Evolutionary conservation across 2,113 vertebrate species (phyloP).

Genomic region (Stegostoma tigrinum): DNA sequence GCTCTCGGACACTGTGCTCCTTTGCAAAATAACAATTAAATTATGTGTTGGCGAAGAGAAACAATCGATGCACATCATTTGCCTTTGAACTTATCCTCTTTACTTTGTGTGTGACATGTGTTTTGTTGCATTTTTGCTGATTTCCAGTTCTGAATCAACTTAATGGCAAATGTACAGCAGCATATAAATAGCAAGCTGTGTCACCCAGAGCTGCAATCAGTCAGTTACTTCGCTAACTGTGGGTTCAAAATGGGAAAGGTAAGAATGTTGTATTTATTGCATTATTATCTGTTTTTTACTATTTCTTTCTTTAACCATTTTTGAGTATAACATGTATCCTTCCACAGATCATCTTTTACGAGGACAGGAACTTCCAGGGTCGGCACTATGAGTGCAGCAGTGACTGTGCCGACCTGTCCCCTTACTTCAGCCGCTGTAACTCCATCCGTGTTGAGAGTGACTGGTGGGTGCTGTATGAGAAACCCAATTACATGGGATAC

Average conservation of each 20-base stretch:
- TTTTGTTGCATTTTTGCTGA: neutral
- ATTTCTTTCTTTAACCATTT: neutral
- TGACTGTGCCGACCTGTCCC: constrained; percentile 39
- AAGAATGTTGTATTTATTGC: neutral
- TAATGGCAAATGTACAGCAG: neutral
- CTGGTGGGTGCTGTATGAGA: constrained; percentile 43
- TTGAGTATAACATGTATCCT: neutral
- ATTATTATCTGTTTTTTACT: neutral
- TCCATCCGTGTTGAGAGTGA: constrained; percentile 43
- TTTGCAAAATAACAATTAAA: neutral
- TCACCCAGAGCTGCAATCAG: neutral
- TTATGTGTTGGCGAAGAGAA: neutral
- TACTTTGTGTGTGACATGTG: neutral
- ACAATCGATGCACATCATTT: neutral
- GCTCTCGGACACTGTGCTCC: neutral
- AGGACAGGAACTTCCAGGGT: constrained; percentile 44
- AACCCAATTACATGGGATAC: constrained; percentile 42
- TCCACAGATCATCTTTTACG: constrained; percentile 8
- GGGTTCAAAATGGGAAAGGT: constrained; percentile 16
- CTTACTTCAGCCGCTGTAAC: constrained; percentile 42
- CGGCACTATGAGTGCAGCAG: constrained; percentile 44
- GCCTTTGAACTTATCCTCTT: neutral
- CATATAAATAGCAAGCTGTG: neutral
- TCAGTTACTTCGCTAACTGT: neutral
- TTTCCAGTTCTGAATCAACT: neutral